These are phyloP conservation scores for Cichlasoma orientale DNA, from an alignment of 2,797 vertebrate genomes.

Conservation along the genomic window DNA sequence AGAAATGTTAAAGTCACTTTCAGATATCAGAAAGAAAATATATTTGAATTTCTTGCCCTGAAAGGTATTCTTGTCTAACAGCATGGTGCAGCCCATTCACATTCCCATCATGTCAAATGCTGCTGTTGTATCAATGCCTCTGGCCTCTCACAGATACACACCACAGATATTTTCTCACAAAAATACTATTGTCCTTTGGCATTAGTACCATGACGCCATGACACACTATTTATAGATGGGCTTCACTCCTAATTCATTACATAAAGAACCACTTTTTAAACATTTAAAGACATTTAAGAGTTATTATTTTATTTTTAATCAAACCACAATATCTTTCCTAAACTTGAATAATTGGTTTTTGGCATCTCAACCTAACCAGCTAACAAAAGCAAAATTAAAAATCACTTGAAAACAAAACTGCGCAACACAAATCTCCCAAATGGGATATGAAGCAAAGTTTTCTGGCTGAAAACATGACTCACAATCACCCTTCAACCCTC, in stretches of 20 bases:
- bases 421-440: too few species aligned
- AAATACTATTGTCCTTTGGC: neutral
- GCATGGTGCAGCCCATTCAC: neutral
- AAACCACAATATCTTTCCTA: too few species aligned
- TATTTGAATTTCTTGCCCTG: too few species aligned
- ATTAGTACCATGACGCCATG: neutral
- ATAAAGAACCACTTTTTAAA: neutral
- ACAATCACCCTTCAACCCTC: too few species aligned
- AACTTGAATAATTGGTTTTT: too few species aligned
- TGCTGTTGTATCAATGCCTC: neutral
- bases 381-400: too few species aligned
- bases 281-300: neutral
- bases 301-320: neutral
- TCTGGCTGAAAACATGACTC: too few species aligned
- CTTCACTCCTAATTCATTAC: neutral
- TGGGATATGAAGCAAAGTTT: too few species aligned
- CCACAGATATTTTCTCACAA: neutral
- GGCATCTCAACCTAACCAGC: too few species aligned
- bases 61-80: too few species aligned
- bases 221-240: neutral
- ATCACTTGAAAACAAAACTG: too few species aligned
- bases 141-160: neutral
- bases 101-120: neutral
- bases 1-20: neutral
- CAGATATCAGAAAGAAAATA: too few species aligned